These are phyloP conservation scores for Lasioglossum calceatum DNA, from an alignment of 2,888 invertebrate genomes.

Conservation along the genomic window DNA sequence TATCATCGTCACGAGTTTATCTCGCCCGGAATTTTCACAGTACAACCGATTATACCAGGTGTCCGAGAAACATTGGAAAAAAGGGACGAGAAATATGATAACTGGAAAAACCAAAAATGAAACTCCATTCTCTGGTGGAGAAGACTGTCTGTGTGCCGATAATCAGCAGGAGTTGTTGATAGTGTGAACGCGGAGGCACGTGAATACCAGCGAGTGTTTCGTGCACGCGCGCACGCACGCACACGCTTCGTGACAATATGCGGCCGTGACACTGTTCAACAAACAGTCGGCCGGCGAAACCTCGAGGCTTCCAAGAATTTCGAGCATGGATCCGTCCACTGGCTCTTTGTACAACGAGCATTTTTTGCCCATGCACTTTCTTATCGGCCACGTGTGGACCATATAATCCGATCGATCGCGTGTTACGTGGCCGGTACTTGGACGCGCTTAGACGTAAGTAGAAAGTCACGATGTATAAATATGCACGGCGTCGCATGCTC, in stretches of 20 bases:
- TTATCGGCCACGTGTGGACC: conserved; percentile 59
- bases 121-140: background rate
- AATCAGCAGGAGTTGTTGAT: conserved; percentile 35
- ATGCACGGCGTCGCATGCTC: conserved; percentile 57
- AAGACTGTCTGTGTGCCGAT: conserved; percentile 13
- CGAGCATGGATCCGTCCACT: background rate
- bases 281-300: background rate
- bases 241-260: conserved; percentile 25
- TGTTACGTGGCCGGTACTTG: conserved; percentile 48
- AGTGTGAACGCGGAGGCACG: conserved; percentile 24
- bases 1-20: background rate
- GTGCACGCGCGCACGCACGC: conserved; percentile 25
- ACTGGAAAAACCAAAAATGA: background rate
- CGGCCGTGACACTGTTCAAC: conserved; percentile 10
- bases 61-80: background rate
- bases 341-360: conserved; percentile 5
- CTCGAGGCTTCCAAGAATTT: background rate
- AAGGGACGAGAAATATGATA: background rate
- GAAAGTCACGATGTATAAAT: conserved; percentile 63
- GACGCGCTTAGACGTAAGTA: conserved; percentile 45
- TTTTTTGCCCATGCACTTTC: conserved; percentile 8
- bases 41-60: background rate
- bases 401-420: conserved; percentile 51
- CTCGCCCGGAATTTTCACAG: background rate
- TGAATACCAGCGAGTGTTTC: conserved; percentile 50